Evolutionary conservation across 2,797 vertebrate species (phyloP), one percentile per base, ranked within the genome.

Genomic region (Neosilurus mollespiculum): DNA sequence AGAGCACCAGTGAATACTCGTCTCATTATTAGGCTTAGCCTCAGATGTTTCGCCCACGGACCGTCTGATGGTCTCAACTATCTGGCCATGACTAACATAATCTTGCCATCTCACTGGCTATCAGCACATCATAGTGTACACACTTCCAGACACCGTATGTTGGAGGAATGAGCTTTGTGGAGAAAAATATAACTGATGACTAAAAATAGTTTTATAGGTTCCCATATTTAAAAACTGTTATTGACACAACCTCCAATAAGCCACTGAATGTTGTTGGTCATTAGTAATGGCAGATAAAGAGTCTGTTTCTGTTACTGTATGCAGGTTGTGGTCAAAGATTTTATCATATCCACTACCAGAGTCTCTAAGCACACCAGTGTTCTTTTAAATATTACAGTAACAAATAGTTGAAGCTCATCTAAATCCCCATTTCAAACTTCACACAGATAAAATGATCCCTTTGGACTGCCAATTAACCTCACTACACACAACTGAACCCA

Each of bases 31-130:
- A 76, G 54, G 6, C 54, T 59, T 26, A 59, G 54, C 26, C 18
- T 59, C 72, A 76, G 72, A 75, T 76, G 72, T 18, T 76, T 76
- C 72, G 54, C 72, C 72, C 72, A 78, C 59, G 30, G 37, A 78
- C 59, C 56, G 37, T 78, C 59, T 78, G 37, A 78, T 26, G 59
- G 58, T 15, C 75, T 49, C 53, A 59, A 34, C 76, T 78, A 51
- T 78, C 76, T 64, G 76, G 56, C 59, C 56, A 77, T 58, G 43
- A 77, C 34, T 22, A 59, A 37, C 20, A 43, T 22, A 61, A 43
- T 77, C 75, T 77, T 43, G 54, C 20, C 75, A 77, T 77, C 30
- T 77, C 56, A 77, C 56, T 77, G 30, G n/a, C 76, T 51, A 24
- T 64, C 76, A 64, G 5, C 59, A 51, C 14, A 22, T 78, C 59